Evolutionary conservation across 2,113 vertebrate genomes (phyloP), one percentile per base, ranked within the genome.

Genomic region (Todiramphus saurophagus): DNA sequence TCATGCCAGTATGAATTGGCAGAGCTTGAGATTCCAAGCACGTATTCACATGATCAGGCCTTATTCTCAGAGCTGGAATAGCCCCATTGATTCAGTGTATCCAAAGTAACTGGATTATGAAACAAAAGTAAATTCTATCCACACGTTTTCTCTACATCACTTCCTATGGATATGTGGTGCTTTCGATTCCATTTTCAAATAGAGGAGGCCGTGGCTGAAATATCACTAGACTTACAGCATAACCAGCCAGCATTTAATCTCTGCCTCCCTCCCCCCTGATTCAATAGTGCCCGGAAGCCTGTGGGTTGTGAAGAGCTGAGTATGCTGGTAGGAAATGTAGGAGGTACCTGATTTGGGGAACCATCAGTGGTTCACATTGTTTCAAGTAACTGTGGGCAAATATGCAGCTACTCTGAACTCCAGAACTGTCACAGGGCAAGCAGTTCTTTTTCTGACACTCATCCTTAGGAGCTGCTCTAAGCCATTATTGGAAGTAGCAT

Each of bases 21-120:
- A 93, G 66, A 63, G 58, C 27, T 96, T 95, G 87, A 44, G 89
- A 96, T 96, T 96, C 91, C 55, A 84, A 82, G 89, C 95, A 97
- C 89, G 66, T 91, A 87, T 31, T 83, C 83, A 78, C 90, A 94
- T 11, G 73, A 55, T 76, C 64, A 72, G 79, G n/a, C 79, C 83
- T 87, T 62, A 72, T 86, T 92, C 88, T 83, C 80, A 72, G 83
- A 72, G 83, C 76, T 86, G 95, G 87, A 96, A 93, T 35, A 85
- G 87, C 50, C 91, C 87, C 90, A 85, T 85, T 95, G 95, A 95
- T 79, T 90, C 90, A 37, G 58, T 18, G 70, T 76, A 41, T 90
- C 78, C 84, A 31, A 79, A 94, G 91, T 74, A 91, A 94, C 18
- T 89, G 84, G 87, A 93, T 93, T 91, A 87, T 69, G 81, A 80